Base-by-base conservation (phyloP, 1,140 invertebrate species). In the Bombus sylvicola region DNA sequence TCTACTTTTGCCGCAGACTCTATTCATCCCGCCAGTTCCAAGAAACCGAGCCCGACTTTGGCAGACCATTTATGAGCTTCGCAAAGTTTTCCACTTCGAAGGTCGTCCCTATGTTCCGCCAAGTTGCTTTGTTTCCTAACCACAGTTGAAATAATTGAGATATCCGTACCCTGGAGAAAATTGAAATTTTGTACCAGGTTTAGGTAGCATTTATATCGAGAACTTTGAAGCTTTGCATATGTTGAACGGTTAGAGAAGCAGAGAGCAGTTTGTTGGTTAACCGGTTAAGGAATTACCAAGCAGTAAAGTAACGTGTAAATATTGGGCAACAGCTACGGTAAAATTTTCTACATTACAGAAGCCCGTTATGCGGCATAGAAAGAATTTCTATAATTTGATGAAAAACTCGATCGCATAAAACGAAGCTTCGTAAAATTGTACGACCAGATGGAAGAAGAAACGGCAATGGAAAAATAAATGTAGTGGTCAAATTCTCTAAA, bases 41-140 rank as follows among this genome's bases (percentile, higher is more conserved):
- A 34, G 81, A 66, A 82, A 62, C 41, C 25, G 81, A 57, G 28
- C 28, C 41, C 18, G 41, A 64, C 81, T 82, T 62, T 43, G 81
- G 62, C 57, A 47, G 25, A 64, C 53, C 69, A 31, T 59, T 41
- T 47, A 73, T 62, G 69, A 39, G 12, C 13, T 41, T 34, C 12
- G 71, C 81, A 1, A 82, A 62, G 12, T 47, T 82, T 59, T 13
- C 47, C 68, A 39, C 25, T 53, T 9, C 64, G 8, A 66, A 66
- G 64, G 64, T 31, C 22, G 34, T 25, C 9, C 68, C 34, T 22
- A 53, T 39, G 10, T 69, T 71, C 12, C 39, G 18, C 13, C 31
- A n/a, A 31, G 3, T 47, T 10, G 57, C 74, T 62, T 59, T 12
- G 68, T 34, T 69, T 12, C 34, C 34, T 15, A n/a, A 6, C n/a